Base-by-base conservation (phyloP, 2,113 vertebrate genomes). In the Sardina pilchardus region DNA sequence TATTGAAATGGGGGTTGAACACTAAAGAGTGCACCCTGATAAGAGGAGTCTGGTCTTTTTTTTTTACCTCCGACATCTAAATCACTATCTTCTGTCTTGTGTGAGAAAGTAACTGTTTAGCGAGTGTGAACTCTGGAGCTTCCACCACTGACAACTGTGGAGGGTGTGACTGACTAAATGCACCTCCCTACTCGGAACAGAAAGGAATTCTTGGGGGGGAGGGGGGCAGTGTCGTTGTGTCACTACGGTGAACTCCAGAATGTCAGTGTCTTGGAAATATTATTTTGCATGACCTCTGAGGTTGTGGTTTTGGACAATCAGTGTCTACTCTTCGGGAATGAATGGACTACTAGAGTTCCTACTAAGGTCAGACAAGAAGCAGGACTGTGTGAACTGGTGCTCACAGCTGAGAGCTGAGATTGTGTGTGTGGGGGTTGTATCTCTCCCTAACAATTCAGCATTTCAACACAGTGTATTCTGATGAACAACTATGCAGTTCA, bases 221-320 rank as follows among this genome's bases (percentile, higher is more conserved):
- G 19, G 30, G 0, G 26, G 26, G 30, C 59, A 63, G 59, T 67
- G 63, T 71, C 34, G n/a, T 71, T 71, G 12, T 19, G 71, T 34
- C 71, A 17, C 30, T 36, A 59, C 19, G 71, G 71, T 78, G 34
- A 78, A 78, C 30, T 78, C 71, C 71, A 78, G 14, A 30, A 78
- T 78, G 26, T 17, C 67, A 36, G 67, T 71, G 63, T 75, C 34
- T 78, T 30, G 71, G 34, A 78, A 75, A 75, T 75, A 67, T n/a
- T 24, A 63, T 26, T 67, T 67, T 9, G 7, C 63, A 67, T 67
- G 10, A 34, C 71, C 71, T 36, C 26, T 78, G 30, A 16, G 67
- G 8, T 36, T 75, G 14, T 78, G 30, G 71, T 10, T 78, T 78
- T 36, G 36, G 71, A 34, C 26, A 17, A 14, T 34, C 71, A 36